Conservation (phyloP, 2,888 invertebrate genomes). For the Agrilus mali region DNA sequence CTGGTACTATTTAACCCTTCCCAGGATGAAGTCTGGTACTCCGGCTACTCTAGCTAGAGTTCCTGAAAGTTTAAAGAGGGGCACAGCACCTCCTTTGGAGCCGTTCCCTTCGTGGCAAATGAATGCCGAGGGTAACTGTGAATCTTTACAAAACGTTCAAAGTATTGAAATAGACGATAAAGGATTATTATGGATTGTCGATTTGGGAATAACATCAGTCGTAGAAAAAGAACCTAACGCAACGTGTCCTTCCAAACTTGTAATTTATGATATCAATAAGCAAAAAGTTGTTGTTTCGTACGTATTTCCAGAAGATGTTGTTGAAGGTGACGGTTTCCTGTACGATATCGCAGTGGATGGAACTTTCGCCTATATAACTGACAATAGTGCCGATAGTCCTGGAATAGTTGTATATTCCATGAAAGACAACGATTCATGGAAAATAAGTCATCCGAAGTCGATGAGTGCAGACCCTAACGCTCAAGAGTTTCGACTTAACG, state of each 20-base stretch:
- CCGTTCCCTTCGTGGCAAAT: constrained; percentile 63
- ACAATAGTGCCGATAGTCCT: constrained; percentile 53
- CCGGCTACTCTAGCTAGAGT: constrained; percentile 55
- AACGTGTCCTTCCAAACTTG: constrained; percentile 54
- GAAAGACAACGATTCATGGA: constrained; percentile 54
- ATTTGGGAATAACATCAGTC: constrained; percentile 53
- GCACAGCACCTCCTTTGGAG: constrained; percentile 44
- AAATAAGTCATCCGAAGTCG: constrained; percentile 48
- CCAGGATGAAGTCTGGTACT: constrained; percentile 56
- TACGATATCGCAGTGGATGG: constrained; percentile 61
- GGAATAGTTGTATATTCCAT: constrained; percentile 57
- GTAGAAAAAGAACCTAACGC: constrained; percentile 37
- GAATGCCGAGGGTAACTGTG: constrained; percentile 54
- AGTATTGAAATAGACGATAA: constrained; percentile 59
- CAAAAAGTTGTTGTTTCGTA: constrained; percentile 43
- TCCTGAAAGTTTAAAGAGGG: constrained; percentile 34
- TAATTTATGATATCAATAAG: constrained; percentile 52
- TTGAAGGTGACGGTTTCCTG: constrained; percentile 43
- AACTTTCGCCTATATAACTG: constrained; percentile 59
- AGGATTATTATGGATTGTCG: constrained; percentile 57
- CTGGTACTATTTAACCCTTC: constrained; percentile 54
- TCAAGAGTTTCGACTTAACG: constrained; percentile 46
- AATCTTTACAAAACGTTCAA: constrained; percentile 60
- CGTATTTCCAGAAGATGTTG: constrained; percentile 47
- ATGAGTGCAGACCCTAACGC: constrained; percentile 51